Evolutionary conservation across 2,113 vertebrate species (phyloP), one percentile per base, ranked within the genome.

Genomic region (Chlorodrepanis virens): DNA sequence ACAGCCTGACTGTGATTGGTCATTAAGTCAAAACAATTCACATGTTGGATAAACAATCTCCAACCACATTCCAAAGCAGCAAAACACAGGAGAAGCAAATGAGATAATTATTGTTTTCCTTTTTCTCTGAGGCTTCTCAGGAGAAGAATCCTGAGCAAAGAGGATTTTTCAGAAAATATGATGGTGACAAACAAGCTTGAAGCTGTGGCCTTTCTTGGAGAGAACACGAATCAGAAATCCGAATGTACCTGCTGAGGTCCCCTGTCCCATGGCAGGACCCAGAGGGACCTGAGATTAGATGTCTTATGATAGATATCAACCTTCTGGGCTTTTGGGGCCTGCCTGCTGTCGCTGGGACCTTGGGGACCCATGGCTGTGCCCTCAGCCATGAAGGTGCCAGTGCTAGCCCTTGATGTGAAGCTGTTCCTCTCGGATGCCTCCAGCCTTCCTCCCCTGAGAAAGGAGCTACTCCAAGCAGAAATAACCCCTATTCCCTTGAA

Each of bases 401-500:
- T 93, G 60, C 56, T 39, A 69, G 56, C 17, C 28, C n/a, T 44
- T 56, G 76, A 76, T 25, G 67, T 79, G 56, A 50, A 50, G 28
- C 39, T 94, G 60, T 70, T 94, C 59, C 64, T 95, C 23, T 56
- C 76, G 49, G 82, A 79, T 94, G 45, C 61, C 72, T 87, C 31
- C 61, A 92, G 31, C 45, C 52, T 84, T 81, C 44, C 25, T 89
- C 76, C 83, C 68, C 61, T 76, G 57, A 96, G 83, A 93, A 86
- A 83, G 91, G 47, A 93, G 47, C 64, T 60, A 59, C 67, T 94
- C 29, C 8, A 72, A 91, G 91, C 91, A 95, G 84, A 93, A 86
- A 85, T 71, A 93, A 95, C 50, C 67, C 67, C 33, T 54, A 65
- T 92, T 95, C 91, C 87, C 90, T 91, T 93, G 91, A 96, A 72